Base-by-base conservation (phyloP, 2,797 vertebrate species). In the Vireo griseus region DNA sequence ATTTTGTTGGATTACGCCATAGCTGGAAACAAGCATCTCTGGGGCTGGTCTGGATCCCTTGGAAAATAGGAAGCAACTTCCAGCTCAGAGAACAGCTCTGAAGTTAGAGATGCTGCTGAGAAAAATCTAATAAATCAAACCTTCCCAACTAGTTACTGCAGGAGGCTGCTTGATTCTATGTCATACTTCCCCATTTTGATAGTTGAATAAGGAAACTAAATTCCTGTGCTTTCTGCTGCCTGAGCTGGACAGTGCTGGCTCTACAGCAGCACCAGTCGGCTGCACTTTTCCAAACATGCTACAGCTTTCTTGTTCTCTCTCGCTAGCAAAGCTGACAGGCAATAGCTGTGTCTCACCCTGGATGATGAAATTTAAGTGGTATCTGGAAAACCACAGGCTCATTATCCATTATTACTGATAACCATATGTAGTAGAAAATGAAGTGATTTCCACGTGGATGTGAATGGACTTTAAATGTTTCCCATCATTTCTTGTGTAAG, bases 321-420 rank as follows among this genome's bases (percentile, higher is more conserved):
- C 0, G 0, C 10, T 39, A 8, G 14, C 6, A 48, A 21, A 37
- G 55, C 9, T 5, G 26, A 35, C 58, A 84, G 62, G 39, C 82
- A 80, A 52, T 16, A 39, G 42, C 63, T 50, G 14, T 91, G 90
- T 92, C 77, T 96, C 74, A 82, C 3, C 4, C 16, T 2, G 4
- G 16, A n/a, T 58, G 52, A 67, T 20, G 57, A 85, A 87, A 87
- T 37, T 0, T 5, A 16, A 50, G 28, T 37, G 68, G 50, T 71
- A 20, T 47, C 73, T 75, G 20, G 69, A 95, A 94, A 93, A 80
- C 73, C 93, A 52, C 92, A 93, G 58, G n/a, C 67, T 84, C 39
- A 11, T 89, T 52, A 63, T 57, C 57, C 35, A 65, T 35, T 10
- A 35, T 71, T 62, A n/a, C 31, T 45, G 21, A 40, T 79, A 82